Evolutionary conservation across 2,113 vertebrate genomes (phyloP).

Genomic region (Semnornis frantzii): DNA sequence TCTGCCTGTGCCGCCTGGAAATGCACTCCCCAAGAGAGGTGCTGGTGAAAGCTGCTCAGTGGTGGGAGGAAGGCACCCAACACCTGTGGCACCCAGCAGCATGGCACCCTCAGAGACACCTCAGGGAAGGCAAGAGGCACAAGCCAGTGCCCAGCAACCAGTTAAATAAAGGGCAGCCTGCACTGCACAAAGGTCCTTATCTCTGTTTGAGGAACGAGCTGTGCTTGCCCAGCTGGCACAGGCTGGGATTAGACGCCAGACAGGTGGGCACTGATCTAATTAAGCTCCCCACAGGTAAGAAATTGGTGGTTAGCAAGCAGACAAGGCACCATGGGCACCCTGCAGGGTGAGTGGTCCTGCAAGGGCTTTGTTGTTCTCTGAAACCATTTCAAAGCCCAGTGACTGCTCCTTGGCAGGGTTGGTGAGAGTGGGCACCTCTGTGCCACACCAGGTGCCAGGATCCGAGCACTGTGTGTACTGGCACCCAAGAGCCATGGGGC

Average conservation of each 20-base stretch:
- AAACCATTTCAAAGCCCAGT: not conserved
- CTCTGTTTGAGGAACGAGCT: constrained; percentile 12
- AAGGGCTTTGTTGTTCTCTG: not conserved
- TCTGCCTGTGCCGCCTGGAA: not conserved
- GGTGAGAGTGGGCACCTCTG: not conserved
- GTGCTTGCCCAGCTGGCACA: constrained; percentile 1
- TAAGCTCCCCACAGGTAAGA: not conserved
- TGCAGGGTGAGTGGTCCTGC: too few species aligned
- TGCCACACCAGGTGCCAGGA: not conserved
- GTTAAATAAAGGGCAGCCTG: not conserved
- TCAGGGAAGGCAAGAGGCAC: not conserved
- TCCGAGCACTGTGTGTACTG: not conserved
- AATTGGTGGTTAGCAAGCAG: not conserved
- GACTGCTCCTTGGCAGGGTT: not conserved
- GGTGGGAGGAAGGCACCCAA: accelerated
- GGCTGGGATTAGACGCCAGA: not conserved
- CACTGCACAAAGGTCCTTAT: not conserved
- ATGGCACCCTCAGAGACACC: not conserved
- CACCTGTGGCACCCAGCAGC: not conserved
- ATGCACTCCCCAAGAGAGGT: not conserved
- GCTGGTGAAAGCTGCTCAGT: not conserved
- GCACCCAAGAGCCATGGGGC: not conserved
- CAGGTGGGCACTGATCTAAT: not conserved
- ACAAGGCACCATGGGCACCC: accelerated
- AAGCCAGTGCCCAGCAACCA: not conserved